Conservation (phyloP, 2,113 vertebrate genomes). For the Urocitellus parryii region DNA sequence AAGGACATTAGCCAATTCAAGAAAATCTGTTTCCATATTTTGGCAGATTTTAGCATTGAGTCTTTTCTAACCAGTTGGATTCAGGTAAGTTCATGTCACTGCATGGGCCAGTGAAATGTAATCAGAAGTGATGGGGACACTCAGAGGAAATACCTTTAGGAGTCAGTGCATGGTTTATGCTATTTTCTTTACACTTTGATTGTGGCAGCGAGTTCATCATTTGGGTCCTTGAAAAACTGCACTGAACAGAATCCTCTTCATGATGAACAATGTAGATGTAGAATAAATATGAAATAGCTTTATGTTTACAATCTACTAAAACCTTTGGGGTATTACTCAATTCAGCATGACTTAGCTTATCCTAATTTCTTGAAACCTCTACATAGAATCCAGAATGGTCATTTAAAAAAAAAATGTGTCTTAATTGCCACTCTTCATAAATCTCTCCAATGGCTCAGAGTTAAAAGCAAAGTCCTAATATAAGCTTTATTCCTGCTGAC, state of each 20-base stretch:
- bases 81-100: no score
- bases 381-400: not conserved
- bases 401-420: not conserved
- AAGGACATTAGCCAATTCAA: not conserved
- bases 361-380: not conserved
- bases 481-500: not conserved
- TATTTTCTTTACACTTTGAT: not conserved
- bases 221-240: not conserved
- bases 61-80: not conserved
- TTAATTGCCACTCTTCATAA: not conserved
- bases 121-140: not conserved
- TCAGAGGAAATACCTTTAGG: not conserved
- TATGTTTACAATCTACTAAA: not conserved
- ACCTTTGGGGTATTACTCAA: not conserved
- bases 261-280: fast-evolving
- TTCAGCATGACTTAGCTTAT: not conserved
- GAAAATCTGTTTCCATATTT: not conserved
- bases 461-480: not conserved
- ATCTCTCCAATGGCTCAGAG: not conserved
- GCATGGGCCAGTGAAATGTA: not conserved
- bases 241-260: not conserved
- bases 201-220: not conserved
- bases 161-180: not conserved
- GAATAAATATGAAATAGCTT: not conserved
- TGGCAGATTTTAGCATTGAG: not conserved